These are phyloP conservation scores for Sarotherodon lohbergeri DNA, from an alignment of 2,113 vertebrate species.

Conservation along the genomic window DNA sequence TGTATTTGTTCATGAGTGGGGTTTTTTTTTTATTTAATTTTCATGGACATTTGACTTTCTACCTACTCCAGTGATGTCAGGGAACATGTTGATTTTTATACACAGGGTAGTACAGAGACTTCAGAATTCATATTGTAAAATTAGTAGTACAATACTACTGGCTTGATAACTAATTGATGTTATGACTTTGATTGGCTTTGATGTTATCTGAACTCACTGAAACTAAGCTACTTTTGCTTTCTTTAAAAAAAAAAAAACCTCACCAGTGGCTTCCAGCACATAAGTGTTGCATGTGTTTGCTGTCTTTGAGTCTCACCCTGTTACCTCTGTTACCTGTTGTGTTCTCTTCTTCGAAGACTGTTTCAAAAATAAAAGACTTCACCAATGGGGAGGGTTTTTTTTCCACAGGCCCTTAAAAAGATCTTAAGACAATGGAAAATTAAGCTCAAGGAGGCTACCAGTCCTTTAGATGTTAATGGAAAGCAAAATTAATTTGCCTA, in stretches of 20 bases:
- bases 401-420: not conserved
- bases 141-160: not conserved
- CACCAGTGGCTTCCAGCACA: not conserved
- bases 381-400: fast-evolving
- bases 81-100: not conserved
- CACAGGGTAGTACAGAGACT: not conserved
- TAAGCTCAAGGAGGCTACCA: not conserved
- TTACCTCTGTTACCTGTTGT: not conserved
- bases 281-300: not conserved
- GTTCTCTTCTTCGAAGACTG: fast-evolving
- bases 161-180: not conserved
- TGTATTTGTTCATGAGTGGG: not conserved
- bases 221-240: not conserved
- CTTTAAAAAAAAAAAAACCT: not conserved
- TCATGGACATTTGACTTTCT: not conserved
- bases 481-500: not conserved
- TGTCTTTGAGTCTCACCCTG: not conserved
- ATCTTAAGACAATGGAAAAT: not conserved
- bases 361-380: not conserved
- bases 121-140: not conserved
- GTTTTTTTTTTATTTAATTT: not conserved
- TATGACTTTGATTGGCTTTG: not conserved
- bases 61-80: not conserved
- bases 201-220: not conserved
- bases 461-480: not conserved